Conservation (phyloP, 2,888 invertebrate genomes). For the Tribolium freemani region DNA sequence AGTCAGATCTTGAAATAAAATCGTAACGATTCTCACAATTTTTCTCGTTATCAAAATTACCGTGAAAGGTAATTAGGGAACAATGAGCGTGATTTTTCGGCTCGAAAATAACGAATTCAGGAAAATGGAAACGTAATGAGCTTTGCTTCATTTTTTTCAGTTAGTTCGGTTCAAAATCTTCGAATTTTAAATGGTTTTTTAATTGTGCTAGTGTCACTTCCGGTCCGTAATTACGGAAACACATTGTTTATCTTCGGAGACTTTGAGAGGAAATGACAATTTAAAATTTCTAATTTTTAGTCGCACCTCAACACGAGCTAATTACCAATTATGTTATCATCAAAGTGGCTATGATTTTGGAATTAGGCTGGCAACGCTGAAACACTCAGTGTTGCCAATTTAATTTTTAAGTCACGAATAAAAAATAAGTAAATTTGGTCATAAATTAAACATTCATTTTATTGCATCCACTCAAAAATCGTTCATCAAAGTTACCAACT, state of each 20-base stretch:
- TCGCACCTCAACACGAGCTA: too few relatives aligned
- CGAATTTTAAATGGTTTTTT: not conserved
- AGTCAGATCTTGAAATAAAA: constrained; percentile 40
- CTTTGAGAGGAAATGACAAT: not conserved
- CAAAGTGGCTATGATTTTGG: too few relatives aligned
- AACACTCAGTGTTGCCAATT: too few relatives aligned
- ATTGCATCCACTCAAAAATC: too few relatives aligned
- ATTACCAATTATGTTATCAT: too few relatives aligned
- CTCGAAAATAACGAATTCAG: constrained; percentile 15
- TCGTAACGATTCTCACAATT: constrained; percentile 59
- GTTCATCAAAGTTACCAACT: too few relatives aligned
- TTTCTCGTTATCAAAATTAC: constrained; percentile 48
- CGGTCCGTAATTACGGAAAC: not conserved
- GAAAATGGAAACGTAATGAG: constrained; percentile 27
- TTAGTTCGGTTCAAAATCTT: not conserved
- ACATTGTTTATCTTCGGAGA: not conserved
- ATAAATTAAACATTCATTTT: too few relatives aligned
- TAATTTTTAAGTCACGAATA: too few relatives aligned
- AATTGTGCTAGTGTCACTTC: not conserved
- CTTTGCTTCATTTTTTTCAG: not conserved
- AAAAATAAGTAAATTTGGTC: too few relatives aligned
- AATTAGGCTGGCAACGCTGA: too few relatives aligned
- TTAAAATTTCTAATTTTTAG: not conserved
- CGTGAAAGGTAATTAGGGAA: constrained; percentile 54
- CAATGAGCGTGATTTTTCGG: constrained; percentile 40